phyloP scores from a whole-genome alignment of 2,113 vertebrate genomes.

The Sorex fumeus region DNA sequence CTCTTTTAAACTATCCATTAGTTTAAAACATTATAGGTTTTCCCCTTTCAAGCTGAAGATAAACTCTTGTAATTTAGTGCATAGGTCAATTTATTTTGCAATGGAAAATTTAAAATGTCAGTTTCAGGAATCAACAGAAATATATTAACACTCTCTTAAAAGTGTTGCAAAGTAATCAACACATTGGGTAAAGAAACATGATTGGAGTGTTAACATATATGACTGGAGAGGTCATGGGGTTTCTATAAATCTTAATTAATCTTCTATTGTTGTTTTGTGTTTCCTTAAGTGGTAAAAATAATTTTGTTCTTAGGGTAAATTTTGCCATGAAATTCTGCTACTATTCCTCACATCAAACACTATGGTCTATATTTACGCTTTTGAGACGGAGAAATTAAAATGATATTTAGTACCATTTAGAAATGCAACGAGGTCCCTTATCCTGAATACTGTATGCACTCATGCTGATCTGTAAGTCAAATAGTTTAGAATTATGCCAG shows the following conservation, averaged over 20 bases:
- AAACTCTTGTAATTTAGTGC: neutral
- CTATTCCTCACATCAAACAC: slow-evolving; percentile 23
- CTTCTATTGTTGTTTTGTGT: neutral
- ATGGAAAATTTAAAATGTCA: slow-evolving; percentile 64
- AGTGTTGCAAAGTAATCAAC: slow-evolving; percentile 67
- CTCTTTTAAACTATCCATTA: slow-evolving; percentile 20
- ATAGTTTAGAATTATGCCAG: slow-evolving; percentile 22
- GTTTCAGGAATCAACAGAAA: slow-evolving; percentile 48
- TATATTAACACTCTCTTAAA: slow-evolving; percentile 41
- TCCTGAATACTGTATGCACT: slow-evolving; percentile 5
- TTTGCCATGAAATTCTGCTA: slow-evolving; percentile 27
- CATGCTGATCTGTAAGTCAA: slow-evolving; percentile 69
- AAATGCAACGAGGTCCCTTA: slow-evolving; percentile 41
- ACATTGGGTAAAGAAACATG: slow-evolving; percentile 44
- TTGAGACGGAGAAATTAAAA: slow-evolving; percentile 41
- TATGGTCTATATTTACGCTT: slow-evolving; percentile 57
- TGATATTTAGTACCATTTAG: slow-evolving; percentile 65
- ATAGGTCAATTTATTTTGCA: slow-evolving; percentile 40
- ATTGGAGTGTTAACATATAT: slow-evolving; percentile 2
- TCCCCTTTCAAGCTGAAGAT: slow-evolving; percentile 1
- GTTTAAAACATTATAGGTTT: slow-evolving; percentile 41
- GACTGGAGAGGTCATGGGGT: neutral
- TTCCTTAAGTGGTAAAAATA: slow-evolving; percentile 43
- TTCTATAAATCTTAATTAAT: slow-evolving; percentile 27
- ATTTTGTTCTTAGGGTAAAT: slow-evolving; percentile 43